Conservation (phyloP, 2,113 vertebrate species). For the Silurus meridionalis region DNA sequence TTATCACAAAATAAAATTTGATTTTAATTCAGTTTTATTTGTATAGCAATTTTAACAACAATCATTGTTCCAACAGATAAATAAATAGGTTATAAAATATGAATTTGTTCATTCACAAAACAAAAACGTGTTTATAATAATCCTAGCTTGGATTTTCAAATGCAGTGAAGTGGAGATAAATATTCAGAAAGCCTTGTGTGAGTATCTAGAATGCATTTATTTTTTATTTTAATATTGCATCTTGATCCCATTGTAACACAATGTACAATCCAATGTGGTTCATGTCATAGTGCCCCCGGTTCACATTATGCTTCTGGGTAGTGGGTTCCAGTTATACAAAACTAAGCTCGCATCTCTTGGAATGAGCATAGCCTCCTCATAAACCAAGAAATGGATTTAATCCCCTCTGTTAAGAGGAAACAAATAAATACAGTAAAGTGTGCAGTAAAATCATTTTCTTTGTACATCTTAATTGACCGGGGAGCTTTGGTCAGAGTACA, state of each 20-base stretch:
- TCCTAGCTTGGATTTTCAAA: neutral
- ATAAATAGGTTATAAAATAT: too few relatives aligned
- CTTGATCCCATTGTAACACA: neutral
- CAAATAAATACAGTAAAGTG: neutral
- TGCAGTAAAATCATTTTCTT: neutral
- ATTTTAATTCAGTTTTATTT: too few relatives aligned
- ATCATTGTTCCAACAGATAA: too few relatives aligned
- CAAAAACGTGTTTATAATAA: neutral
- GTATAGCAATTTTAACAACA: too few relatives aligned
- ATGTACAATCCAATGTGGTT: neutral
- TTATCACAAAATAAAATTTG: too few relatives aligned
- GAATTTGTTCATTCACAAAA: neutral
- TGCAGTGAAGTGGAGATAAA: neutral
- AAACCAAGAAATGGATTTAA: neutral
- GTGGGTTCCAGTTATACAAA: neutral
- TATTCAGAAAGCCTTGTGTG: neutral
- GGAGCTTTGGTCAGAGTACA: neutral
- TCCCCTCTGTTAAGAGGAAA: too few relatives aligned
- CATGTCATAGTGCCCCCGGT: neutral
- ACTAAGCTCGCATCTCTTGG: neutral
- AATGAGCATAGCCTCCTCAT: neutral
- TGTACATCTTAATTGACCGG: neutral
- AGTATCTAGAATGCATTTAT: neutral
- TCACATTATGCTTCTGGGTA: neutral
- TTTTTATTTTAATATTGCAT: neutral